Percentiles rank a stretch among this genome's conserved stretches.
These are phyloP conservation scores for Leptopilina clavipes DNA, from an alignment of 1,140 invertebrate species.

Conservation along the genomic window DNA sequence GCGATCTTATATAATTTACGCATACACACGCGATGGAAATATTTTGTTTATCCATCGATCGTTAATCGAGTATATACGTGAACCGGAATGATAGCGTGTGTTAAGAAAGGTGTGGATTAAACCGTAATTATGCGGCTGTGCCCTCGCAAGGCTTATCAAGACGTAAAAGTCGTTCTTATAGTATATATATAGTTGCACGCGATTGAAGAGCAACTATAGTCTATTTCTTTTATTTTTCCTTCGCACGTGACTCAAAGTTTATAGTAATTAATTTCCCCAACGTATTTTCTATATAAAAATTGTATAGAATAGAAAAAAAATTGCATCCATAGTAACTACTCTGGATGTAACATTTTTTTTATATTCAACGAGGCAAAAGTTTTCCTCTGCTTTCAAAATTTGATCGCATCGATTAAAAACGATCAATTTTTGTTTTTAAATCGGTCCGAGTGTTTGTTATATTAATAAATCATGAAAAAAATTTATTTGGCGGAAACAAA, in stretches of 20 bases:
- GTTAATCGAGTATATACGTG: constrained; percentile 18
- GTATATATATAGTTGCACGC: neutral
- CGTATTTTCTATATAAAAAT: neutral
- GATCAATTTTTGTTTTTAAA: too few relatives aligned
- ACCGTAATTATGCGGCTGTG: constrained; percentile 23
- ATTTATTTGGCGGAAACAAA: too few relatives aligned
- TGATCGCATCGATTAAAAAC: too few relatives aligned
- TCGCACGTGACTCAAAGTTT: neutral
- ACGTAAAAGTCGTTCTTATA: constrained; percentile 14
- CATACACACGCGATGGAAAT: neutral
- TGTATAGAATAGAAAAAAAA: too few relatives aligned
- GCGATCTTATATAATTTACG: neutral
- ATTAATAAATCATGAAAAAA: too few relatives aligned
- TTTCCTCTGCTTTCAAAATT: too few relatives aligned
- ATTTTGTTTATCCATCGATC: constrained; percentile 17
- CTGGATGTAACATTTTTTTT: too few relatives aligned
- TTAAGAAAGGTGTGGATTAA: constrained; percentile 31
- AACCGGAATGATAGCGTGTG: constrained; percentile 32
- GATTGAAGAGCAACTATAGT: neutral
- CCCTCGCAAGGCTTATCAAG: constrained; percentile 22
- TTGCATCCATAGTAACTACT: too few relatives aligned
- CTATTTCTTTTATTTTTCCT: neutral
- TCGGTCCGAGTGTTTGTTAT: too few relatives aligned
- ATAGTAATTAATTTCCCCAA: neutral
- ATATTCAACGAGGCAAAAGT: too few relatives aligned